These are phyloP conservation scores for Delia radicum DNA, from an alignment of 1,140 invertebrate species.

Conservation along the genomic window DNA sequence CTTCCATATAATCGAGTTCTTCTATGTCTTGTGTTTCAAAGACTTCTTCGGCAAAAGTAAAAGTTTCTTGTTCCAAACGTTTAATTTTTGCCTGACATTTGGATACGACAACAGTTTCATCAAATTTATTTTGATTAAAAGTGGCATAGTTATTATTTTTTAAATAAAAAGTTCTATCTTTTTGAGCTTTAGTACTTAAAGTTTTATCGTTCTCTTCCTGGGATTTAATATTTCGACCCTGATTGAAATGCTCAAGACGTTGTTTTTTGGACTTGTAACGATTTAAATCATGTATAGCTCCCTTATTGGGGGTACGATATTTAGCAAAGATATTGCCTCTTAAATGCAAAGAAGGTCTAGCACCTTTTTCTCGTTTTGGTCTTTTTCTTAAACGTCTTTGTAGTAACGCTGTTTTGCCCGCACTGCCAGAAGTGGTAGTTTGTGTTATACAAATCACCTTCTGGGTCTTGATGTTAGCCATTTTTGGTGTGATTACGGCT, in stretches of 20 bases:
- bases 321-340: slow-evolving; percentile 11
- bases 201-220: background rate
- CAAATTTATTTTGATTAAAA: background rate
- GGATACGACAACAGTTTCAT: slow-evolving; percentile 4
- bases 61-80: background rate
- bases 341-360: slow-evolving; percentile 17
- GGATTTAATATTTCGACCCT: background rate
- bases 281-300: slow-evolving; percentile 9
- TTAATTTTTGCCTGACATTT: background rate
- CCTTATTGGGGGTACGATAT: slow-evolving; percentile 2
- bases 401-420: background rate
- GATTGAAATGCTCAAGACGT: slow-evolving; percentile 21
- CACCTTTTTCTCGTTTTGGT: slow-evolving; percentile 15
- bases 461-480: background rate
- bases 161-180: background rate
- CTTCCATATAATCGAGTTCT: background rate
- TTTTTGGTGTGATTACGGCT: background rate
- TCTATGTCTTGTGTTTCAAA: background rate
- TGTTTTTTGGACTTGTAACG: slow-evolving; percentile 25
- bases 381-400: background rate
- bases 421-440: background rate
- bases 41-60: background rate
- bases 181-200: background rate
- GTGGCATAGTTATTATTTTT: background rate
- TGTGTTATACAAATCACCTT: background rate